A percentile compares a stretch with the other conserved stretches of the same genome.
Conservation (phyloP, 2,888 invertebrate genomes). For the Saturnia pavonia region DNA sequence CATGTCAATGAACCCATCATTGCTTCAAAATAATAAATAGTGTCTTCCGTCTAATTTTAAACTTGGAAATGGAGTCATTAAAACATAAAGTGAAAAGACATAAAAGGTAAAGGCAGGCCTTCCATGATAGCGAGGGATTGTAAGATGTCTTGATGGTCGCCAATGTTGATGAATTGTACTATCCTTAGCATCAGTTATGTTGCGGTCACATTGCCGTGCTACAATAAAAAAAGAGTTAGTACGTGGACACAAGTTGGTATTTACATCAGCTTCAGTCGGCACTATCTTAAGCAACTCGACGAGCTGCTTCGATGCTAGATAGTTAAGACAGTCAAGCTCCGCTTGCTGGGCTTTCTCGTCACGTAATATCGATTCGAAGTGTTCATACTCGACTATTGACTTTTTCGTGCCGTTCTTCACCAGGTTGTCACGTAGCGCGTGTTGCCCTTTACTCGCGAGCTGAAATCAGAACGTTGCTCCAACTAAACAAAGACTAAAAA, state of each 20-base stretch:
- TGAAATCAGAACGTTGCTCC: conserved; percentile 28
- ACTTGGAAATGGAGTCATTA: no score
- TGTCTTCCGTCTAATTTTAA: neutral
- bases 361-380: conserved; percentile 75
- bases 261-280: conserved; percentile 70
- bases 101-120: no score
- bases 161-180: no score
- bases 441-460: conserved; percentile 72
- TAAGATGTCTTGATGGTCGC: no score
- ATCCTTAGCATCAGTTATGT: no score
- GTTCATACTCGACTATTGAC: conserved; percentile 77
- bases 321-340: conserved; percentile 77
- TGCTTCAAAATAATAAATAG: no score
- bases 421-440: conserved; percentile 73
- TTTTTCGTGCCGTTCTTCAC: conserved; percentile 75
- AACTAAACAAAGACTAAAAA: neutral
- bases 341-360: conserved; percentile 76
- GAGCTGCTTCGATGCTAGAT: conserved; percentile 67
- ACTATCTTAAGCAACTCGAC: conserved; percentile 64
- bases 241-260: conserved; percentile 23
- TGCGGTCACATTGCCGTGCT: no score
- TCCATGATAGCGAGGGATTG: no score
- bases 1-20: no score
- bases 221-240: no score
- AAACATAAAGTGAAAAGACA: no score